These are phyloP conservation scores for Onchidella celtica DNA, from an alignment of 2,888 invertebrate genomes.

Conservation along the genomic window DNA sequence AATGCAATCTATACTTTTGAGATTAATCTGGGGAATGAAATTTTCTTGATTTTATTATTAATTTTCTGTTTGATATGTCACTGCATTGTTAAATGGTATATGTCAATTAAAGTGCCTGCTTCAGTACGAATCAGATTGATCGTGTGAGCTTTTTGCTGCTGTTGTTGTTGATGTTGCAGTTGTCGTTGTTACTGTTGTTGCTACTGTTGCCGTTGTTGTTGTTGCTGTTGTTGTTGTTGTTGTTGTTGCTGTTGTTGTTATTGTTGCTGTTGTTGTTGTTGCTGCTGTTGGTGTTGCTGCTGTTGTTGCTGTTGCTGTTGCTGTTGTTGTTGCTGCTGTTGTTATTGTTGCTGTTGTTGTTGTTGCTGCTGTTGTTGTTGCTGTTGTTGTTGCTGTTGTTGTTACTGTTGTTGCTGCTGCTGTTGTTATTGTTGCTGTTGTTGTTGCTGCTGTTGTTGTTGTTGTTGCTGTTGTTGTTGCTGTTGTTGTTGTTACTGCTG, in stretches of 20 bases:
- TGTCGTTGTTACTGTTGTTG: background rate
- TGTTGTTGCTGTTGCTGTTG: background rate
- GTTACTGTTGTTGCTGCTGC: background rate
- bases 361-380: background rate
- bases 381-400: background rate
- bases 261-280: background rate
- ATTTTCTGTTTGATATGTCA: no score
- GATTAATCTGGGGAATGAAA: no score
- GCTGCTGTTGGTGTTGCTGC: no score
- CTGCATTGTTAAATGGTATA: no score
- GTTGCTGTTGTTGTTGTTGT: background rate
- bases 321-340: background rate
- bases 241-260: background rate
- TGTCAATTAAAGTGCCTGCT: no score
- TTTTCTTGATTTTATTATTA: no score
- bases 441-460: background rate
- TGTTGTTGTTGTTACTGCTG: background rate
- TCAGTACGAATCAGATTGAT: background rate
- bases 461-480: background rate
- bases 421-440: background rate
- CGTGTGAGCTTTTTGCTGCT: no score
- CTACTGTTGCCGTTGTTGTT: background rate
- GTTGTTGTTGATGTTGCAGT: background rate
- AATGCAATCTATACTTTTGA: no score
- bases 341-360: background rate